These are phyloP conservation scores for Heterodera schachtii DNA, from an alignment of 1,140 invertebrate genomes.

Conservation along the genomic window DNA sequence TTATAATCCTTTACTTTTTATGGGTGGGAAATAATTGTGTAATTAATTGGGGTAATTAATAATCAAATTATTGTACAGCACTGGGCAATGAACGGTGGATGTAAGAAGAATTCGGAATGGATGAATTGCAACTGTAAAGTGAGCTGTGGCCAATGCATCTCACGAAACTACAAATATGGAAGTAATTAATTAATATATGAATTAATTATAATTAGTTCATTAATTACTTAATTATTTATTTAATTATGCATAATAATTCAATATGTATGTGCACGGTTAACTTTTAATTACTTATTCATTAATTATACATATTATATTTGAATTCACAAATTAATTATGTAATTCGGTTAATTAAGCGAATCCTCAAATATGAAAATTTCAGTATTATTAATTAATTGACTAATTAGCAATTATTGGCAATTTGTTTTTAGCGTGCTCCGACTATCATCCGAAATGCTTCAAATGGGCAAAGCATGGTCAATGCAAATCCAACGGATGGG, in stretches of 20 bases:
- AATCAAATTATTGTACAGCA: slow-evolving; percentile 22
- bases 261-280: too few relatives aligned
- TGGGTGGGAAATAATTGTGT: neutral
- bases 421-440: slow-evolving; percentile 37
- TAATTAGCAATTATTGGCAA: too few relatives aligned
- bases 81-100: slow-evolving; percentile 46
- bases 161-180: slow-evolving; percentile 47
- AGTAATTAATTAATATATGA: slow-evolving; percentile 26
- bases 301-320: too few relatives aligned
- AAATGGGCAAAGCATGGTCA: slow-evolving; percentile 40
- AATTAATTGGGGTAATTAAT: slow-evolving; percentile 10
- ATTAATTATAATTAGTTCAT: neutral
- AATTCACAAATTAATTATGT: too few relatives aligned
- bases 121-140: slow-evolving; percentile 54
- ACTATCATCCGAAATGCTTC: slow-evolving; percentile 43
- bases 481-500: slow-evolving; percentile 47
- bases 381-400: too few relatives aligned
- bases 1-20: too few relatives aligned
- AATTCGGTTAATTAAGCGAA: too few relatives aligned
- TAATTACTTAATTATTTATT: neutral
- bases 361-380: too few relatives aligned
- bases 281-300: too few relatives aligned
- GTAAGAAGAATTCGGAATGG: slow-evolving; percentile 45
- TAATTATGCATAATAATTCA: neutral
- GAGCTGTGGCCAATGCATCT: slow-evolving; percentile 48